Evolutionary conservation across 2,113 vertebrate species (phyloP).

Genomic region (Setophaga coronata): DNA sequence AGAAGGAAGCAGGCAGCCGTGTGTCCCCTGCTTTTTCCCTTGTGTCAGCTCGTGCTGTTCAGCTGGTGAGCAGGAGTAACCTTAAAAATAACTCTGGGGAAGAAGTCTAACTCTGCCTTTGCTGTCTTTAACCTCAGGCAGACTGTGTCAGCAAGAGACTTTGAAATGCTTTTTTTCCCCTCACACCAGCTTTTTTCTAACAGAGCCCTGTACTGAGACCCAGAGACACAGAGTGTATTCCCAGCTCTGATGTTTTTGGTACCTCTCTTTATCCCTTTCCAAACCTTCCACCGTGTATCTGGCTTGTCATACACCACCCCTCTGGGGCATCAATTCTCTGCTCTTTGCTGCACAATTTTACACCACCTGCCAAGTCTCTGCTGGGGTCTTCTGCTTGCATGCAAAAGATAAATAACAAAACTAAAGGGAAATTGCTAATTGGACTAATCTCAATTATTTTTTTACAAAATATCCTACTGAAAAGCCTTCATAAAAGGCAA

Average conservation of each 20-base stretch:
- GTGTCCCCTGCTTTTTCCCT: neutral
- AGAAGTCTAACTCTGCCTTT: neutral
- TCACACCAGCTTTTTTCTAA: neutral
- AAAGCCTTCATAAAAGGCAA: neutral
- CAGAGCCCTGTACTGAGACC: neutral
- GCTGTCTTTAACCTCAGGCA: neutral
- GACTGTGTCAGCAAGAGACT: neutral
- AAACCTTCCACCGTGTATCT: neutral
- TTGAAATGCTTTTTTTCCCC: neutral
- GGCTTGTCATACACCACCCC: neutral
- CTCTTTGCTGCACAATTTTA: neutral
- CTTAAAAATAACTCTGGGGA: neutral
- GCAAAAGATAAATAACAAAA: neutral
- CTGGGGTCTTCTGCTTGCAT: neutral
- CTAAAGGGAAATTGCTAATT: neutral
- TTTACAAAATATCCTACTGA: neutral
- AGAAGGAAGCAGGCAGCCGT: accelerated
- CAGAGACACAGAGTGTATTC: neutral
- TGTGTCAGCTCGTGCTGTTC: neutral
- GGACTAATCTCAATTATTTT: neutral
- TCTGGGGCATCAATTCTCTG: neutral
- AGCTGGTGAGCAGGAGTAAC: neutral
- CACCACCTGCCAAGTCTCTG: accelerated
- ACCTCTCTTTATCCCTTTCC: neutral
- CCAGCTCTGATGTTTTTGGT: neutral